phyloP scores from a whole-genome alignment of 2,113 vertebrate genomes.

The Progne subis region DNA sequence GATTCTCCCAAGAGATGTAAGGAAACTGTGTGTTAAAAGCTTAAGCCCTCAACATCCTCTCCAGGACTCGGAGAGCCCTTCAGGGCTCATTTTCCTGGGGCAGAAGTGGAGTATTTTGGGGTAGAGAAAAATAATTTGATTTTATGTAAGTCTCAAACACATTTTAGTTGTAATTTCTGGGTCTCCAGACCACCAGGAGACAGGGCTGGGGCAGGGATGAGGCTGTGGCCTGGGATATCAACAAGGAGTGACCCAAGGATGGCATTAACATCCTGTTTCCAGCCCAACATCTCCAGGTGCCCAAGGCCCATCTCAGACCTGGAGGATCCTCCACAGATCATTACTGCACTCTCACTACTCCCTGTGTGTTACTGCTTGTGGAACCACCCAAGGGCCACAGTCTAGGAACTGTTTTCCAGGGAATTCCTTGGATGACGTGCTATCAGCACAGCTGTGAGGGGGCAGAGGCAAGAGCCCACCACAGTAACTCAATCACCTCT shows the following conservation, averaged over 20 bases:
- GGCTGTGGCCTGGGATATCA: no score
- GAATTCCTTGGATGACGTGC: not conserved
- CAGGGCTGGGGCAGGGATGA: not conserved
- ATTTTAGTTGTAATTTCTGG: not conserved
- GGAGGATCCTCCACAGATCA: not conserved
- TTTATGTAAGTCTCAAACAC: fast-evolving
- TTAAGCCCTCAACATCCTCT: not conserved
- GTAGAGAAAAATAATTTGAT: not conserved
- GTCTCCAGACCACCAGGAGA: not conserved
- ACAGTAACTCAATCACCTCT: not conserved
- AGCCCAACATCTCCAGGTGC: not conserved
- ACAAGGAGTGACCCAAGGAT: not conserved
- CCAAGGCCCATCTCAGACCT: not conserved
- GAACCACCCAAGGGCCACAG: not conserved
- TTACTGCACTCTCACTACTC: not conserved
- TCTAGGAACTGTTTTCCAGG: slow-evolving; percentile 20
- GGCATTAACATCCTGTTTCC: not conserved
- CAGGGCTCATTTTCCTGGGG: not conserved
- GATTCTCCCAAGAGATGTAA: not conserved
- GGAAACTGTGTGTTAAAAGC: fast-evolving
- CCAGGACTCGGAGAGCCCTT: not conserved
- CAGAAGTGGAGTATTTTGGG: not conserved
- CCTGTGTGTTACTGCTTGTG: not conserved
- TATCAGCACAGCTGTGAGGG: fast-evolving
- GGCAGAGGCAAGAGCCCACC: not conserved